Evolutionary conservation across 2,888 invertebrate species (phyloP).

Genomic region (Xylocampa areola): DNA sequence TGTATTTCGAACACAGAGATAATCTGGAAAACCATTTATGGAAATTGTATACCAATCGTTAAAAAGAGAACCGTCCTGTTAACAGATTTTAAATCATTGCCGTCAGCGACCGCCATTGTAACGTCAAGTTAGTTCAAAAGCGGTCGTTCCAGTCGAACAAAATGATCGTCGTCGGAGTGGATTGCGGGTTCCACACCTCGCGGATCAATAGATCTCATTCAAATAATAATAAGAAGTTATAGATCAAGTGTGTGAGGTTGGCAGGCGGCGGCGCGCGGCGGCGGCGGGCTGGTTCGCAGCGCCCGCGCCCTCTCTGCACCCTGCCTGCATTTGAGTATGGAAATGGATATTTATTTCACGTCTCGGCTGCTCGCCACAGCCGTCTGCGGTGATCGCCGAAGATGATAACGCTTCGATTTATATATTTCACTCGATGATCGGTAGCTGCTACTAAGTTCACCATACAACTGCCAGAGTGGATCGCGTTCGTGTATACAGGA

Average conservation of each 20-base stretch:
- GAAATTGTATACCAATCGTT: slow-evolving; percentile 89
- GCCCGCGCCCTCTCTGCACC: slow-evolving; percentile 70
- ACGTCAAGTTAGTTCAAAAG: slow-evolving; percentile 89
- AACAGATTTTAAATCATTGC: slow-evolving; percentile 90
- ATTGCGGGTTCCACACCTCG: slow-evolving; percentile 87
- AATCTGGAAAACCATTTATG: slow-evolving; percentile 88
- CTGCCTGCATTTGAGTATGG: slow-evolving; percentile 84
- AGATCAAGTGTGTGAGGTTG: slow-evolving; percentile 80
- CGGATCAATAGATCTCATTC: slow-evolving; percentile 89
- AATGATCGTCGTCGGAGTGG: slow-evolving; percentile 86
- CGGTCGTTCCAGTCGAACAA: slow-evolving; percentile 87
- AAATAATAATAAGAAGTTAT: slow-evolving; percentile 90
- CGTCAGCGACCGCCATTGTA: slow-evolving; percentile 87
- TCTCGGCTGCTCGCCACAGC: slow-evolving; percentile 73
- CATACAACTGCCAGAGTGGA: slow-evolving; percentile 79
- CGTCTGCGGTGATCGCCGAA: slow-evolving; percentile 84
- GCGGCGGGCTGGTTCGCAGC: slow-evolving; percentile 67
- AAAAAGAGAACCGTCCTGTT: slow-evolving; percentile 89
- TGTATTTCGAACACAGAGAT: slow-evolving; percentile 79
- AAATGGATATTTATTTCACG: slow-evolving; percentile 88
- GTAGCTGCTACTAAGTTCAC: slow-evolving; percentile 80
- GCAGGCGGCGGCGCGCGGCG: slow-evolving; percentile 57
- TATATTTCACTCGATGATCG: slow-evolving; percentile 88
- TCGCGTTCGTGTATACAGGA: slow-evolving; percentile 73
- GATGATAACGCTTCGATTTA: slow-evolving; percentile 88